Conservation (phyloP, 2,113 vertebrate species). For the Monopterus albus region DNA sequence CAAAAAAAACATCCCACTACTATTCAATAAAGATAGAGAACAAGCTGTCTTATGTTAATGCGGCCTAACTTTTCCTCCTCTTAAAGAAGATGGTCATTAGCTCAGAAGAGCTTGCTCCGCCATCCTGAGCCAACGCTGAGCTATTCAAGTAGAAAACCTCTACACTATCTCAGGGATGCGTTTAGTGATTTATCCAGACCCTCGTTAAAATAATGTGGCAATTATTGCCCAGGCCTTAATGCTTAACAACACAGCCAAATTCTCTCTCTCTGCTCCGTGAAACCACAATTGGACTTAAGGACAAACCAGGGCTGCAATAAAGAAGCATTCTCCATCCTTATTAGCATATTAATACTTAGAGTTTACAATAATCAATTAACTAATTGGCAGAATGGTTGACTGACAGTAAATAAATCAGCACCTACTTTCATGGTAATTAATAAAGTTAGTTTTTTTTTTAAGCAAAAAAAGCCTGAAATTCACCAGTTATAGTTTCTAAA, state of each 20-base stretch:
- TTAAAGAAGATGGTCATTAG: slow-evolving; percentile 40
- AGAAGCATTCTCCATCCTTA: background rate
- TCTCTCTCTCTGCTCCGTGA: too few relatives aligned
- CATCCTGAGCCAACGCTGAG: slow-evolving; percentile 1
- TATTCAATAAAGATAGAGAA: slow-evolving; percentile 48
- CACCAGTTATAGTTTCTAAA: too few relatives aligned
- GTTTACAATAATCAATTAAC: too few relatives aligned
- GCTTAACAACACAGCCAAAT: slow-evolving; percentile 7
- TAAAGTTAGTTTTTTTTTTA: too few relatives aligned
- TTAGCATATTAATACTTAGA: too few relatives aligned
- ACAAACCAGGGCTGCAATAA: background rate
- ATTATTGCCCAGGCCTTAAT: slow-evolving; percentile 29
- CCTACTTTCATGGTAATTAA: too few relatives aligned
- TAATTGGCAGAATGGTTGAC: too few relatives aligned
- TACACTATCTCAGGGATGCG: background rate
- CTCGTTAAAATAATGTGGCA: slow-evolving; percentile 12
- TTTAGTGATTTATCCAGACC: slow-evolving; percentile 24
- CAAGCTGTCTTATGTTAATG: slow-evolving; percentile 35
- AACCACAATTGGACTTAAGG: too few relatives aligned
- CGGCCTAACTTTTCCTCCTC: slow-evolving; percentile 3
- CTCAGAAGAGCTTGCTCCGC: slow-evolving; percentile 11
- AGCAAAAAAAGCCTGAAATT: too few relatives aligned
- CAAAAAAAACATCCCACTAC: background rate
- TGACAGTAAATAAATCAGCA: background rate
- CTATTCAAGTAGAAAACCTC: slow-evolving; percentile 15